Base-by-base conservation (phyloP, 2,888 invertebrate genomes). In the Zygogramma bicolorata region DNA sequence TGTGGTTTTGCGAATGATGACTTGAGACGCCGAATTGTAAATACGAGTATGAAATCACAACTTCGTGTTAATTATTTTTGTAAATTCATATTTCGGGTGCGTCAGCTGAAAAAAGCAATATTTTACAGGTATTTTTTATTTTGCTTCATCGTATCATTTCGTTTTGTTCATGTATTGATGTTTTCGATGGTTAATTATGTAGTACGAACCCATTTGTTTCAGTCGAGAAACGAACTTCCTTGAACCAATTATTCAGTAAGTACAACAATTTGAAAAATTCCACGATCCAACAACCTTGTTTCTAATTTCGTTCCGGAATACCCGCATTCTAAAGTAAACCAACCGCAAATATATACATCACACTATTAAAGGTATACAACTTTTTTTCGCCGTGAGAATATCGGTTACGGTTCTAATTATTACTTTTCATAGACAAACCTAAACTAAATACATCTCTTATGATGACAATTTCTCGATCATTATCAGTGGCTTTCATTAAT, bases 321-420 rank as follows among this genome's bases (percentile, higher is more conserved):
- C 53, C 53, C 53, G 27, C 53, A 53, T 53, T 53, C 53, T 53
- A 53, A 53, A 53, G 53, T 53, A 53, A 53, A 53, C 53, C 27
- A 53, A 53, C 53, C 53, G 53, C 53, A 27, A 53, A 53, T 53
- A 53, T 53, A 53, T 25, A 53, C 53, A 53, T 53, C 27, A 5
- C 25, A 5, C 25, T 53, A 13, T 53, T 25, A 53, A 53, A 15
- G 53, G 53, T 10, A 27, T 53, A 53, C 53, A n/a, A 53, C 25
- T n/a, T 53, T 25, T 53, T 53, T 53, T 53, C 5, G n/a, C 27
- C 53, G 53, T 53, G 53, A 53, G 53, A 53, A 53, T 27, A 27
- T 53, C 53, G 53, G 53, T 53, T 53, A 53, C 53, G 53, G n/a
- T 53, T n/a, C 25, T 13, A 53, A 15, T 25, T 27, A n/a, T 27